A percentile compares a stretch with the other conserved stretches of the same genome.
phyloP scores from a whole-genome alignment of 2,113 vertebrate species.

The Podarcis raffonei region DNA sequence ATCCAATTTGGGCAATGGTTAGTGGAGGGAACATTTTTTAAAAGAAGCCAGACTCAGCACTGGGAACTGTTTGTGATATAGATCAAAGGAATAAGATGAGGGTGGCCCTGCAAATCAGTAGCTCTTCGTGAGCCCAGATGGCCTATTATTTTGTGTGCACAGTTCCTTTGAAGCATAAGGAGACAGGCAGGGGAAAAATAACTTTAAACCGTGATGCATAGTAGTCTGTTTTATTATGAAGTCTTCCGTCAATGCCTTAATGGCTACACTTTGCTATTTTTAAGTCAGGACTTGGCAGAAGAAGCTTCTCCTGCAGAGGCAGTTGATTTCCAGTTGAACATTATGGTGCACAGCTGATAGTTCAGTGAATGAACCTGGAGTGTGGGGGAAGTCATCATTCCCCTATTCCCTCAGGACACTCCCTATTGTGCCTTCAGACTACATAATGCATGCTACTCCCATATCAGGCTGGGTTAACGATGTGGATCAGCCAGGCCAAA shows the following conservation, averaged over 20 bases:
- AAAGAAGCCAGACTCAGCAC: slow-evolving; percentile 20
- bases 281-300: background rate
- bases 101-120: background rate
- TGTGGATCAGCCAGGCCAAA: background rate
- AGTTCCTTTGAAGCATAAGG: background rate
- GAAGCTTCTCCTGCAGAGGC: background rate
- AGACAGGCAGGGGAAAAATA: background rate
- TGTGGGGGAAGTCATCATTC: background rate
- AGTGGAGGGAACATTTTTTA: background rate
- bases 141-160: background rate
- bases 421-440: background rate
- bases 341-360: background rate
- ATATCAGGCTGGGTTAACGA: background rate
- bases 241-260: background rate
- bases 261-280: background rate
- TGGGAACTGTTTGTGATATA: slow-evolving; percentile 19
- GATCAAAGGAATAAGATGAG: slow-evolving; percentile 25
- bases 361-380: background rate
- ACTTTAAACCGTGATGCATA: slow-evolving; percentile 3
- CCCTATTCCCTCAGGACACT: background rate
- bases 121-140: background rate
- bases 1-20: no score
- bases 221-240: background rate
- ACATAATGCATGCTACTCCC: background rate
- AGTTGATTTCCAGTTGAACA: background rate